Evolutionary conservation across 1,140 invertebrate species (phyloP), one percentile per base, ranked within the genome.

Genomic region (Potamilus streckersoni): DNA sequence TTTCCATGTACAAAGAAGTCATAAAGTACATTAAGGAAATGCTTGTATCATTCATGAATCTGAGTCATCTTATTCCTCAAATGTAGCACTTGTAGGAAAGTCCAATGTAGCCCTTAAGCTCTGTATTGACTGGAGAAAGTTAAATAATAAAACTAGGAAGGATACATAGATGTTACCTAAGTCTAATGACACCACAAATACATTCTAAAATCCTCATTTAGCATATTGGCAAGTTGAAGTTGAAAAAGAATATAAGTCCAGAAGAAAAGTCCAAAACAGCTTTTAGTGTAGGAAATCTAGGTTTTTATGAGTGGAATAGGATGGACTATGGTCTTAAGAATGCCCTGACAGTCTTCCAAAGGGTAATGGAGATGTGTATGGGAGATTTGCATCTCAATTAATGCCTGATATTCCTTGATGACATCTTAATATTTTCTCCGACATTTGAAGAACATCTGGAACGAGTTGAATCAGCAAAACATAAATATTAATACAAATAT

Each of bases 151-250:
- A 57, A 64, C 12, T 2, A 58, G 38, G 16, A 66, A 66, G 57
- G 62, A 73, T 66, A 6, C 62, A 12, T 73, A 73, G 31, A 57
- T n/a, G 14, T 64, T 73, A 55, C 71, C 63, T 23, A 65, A 64
- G 27, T 49, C 66, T 66, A 63, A 73, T n/a, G 71, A 73, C 57
- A 65, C 66, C 13, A 19, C 66, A 23, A 12, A 73, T 56, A 63
- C 27, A 27, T 27, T 27, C 27, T 27, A 27, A 2, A 2, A 27
- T 27, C 27, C 27, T 27, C 27, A 27, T 27, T 71, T 86, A 88
- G n/a, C n/a, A n/a, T n/a, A n/a, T n/a, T n/a, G n/a, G 85, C 91
- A 91, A 71, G 78, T 91, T 0, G 74, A 77, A 58, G 71, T 92
- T 8, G 71, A 88, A 19, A 76, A 79, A 71, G 59, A 58, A 20